Evolutionary conservation across 2,113 vertebrate species (phyloP).

Genomic region (Peromyscus californicus): DNA sequence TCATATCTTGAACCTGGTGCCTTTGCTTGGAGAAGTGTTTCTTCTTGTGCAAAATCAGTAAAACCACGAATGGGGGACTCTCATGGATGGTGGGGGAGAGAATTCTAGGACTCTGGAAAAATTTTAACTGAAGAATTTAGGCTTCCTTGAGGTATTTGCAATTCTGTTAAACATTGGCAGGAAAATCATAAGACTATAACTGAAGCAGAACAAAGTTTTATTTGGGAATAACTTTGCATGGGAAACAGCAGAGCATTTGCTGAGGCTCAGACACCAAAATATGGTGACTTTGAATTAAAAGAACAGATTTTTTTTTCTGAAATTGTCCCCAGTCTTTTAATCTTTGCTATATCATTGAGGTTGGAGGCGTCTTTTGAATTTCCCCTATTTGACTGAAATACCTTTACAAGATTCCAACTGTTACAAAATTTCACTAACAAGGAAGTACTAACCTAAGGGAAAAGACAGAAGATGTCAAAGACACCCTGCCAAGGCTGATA

Average conservation of each 20-base stretch:
- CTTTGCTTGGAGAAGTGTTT: background rate
- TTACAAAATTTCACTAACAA: background rate
- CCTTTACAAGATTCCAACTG: background rate
- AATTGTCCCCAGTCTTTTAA: background rate
- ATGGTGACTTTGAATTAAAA: background rate
- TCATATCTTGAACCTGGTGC: background rate
- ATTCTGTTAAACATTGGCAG: background rate
- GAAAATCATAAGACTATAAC: background rate
- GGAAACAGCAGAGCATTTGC: background rate
- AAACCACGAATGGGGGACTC: rapidly evolving
- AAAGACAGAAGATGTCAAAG: background rate
- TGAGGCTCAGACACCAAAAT: background rate
- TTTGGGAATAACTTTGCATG: background rate
- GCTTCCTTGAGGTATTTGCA: background rate
- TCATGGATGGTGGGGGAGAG: background rate
- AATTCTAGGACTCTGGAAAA: background rate
- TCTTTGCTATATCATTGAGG: too few relatives aligned
- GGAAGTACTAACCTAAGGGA: background rate
- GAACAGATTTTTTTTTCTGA: background rate
- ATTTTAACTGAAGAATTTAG: background rate
- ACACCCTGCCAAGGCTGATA: background rate
- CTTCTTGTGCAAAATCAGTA: background rate
- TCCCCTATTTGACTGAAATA: background rate
- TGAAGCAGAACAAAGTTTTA: background rate
- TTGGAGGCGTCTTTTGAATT: background rate